These are phyloP conservation scores for Diadumene lineata DNA, from an alignment of 92 coral and sea anemone species.

Conservation along the genomic window DNA sequence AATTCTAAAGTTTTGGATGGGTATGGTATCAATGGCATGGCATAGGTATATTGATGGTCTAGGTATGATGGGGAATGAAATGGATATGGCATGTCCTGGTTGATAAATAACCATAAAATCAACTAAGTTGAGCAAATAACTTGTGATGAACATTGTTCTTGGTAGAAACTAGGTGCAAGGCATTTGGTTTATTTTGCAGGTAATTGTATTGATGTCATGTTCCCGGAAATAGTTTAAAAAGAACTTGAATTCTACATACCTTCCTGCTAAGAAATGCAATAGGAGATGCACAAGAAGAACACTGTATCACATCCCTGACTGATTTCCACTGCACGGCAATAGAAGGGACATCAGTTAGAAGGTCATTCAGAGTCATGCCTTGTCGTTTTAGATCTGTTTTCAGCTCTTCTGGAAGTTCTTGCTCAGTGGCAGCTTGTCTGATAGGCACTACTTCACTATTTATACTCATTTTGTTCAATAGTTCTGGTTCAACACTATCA, in stretches of 20 bases:
- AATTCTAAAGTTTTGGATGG: too few species aligned
- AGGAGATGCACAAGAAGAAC: slow-evolving; percentile 85
- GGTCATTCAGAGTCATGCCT: slow-evolving; percentile 72
- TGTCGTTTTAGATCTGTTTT: slow-evolving; percentile 75
- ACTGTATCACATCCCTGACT: slow-evolving; percentile 87
- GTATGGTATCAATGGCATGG: too few species aligned
- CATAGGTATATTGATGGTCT: too few species aligned
- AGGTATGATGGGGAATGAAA: too few species aligned
- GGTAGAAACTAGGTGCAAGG: too few species aligned
- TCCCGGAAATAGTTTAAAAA: too few species aligned
- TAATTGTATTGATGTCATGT: too few species aligned
- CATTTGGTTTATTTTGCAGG: too few species aligned
- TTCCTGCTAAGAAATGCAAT: slow-evolving; percentile 89
- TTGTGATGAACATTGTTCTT: too few species aligned
- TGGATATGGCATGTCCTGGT: too few species aligned
- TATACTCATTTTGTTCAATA: slow-evolving; percentile 21
- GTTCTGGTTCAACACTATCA: background rate
- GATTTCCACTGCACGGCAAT: slow-evolving; percentile 94
- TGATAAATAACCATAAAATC: too few species aligned
- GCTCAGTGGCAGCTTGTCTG: slow-evolving; percentile 1
- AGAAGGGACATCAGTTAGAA: slow-evolving; percentile 73
- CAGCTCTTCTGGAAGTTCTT: slow-evolving; percentile 47
- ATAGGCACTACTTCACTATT: slow-evolving; percentile 15
- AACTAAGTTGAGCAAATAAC: too few species aligned
- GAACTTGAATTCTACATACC: slow-evolving; percentile 43